Percentiles rank a stretch among this genome's conserved stretches.
Evolutionary conservation across 2,797 vertebrate species (phyloP).

Genomic region (Emys orbicularis): DNA sequence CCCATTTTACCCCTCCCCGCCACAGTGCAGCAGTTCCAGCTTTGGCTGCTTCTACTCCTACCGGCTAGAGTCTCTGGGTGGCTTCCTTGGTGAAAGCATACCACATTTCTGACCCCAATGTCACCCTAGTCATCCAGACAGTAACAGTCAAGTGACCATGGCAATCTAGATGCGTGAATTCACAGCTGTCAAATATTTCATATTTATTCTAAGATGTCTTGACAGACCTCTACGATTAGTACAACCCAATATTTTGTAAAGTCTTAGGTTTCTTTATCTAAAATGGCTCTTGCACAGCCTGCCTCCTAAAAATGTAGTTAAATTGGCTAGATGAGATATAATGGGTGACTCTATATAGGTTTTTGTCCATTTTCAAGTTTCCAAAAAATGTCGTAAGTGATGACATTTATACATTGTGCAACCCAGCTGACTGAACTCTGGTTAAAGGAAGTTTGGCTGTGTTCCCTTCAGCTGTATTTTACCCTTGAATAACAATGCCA

Average conservation of each 20-base stretch:
- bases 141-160: not conserved
- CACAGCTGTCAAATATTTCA: not conserved
- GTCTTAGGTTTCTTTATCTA: not conserved
- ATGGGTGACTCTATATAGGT: not conserved
- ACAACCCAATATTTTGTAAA: not conserved
- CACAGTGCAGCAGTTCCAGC: not conserved
- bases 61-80: not conserved
- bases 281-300: not conserved
- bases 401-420: not conserved
- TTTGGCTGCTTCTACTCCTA: not conserved
- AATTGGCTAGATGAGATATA: not conserved
- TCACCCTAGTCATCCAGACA: not conserved
- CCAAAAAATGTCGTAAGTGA: not conserved
- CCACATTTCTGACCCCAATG: not conserved
- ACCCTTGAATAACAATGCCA: not conserved
- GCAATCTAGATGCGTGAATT: not conserved
- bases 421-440: not conserved
- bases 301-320: not conserved
- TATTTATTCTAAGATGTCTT: not conserved
- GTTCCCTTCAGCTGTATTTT: not conserved
- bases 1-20: not conserved
- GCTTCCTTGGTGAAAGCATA: not conserved
- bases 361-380: not conserved
- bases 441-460: not conserved
- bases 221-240: not conserved